A percentile compares a stretch with the other conserved stretches of the same genome.
Evolutionary conservation across 2,113 vertebrate species (phyloP).

Genomic region (Charadrius vociferus): DNA sequence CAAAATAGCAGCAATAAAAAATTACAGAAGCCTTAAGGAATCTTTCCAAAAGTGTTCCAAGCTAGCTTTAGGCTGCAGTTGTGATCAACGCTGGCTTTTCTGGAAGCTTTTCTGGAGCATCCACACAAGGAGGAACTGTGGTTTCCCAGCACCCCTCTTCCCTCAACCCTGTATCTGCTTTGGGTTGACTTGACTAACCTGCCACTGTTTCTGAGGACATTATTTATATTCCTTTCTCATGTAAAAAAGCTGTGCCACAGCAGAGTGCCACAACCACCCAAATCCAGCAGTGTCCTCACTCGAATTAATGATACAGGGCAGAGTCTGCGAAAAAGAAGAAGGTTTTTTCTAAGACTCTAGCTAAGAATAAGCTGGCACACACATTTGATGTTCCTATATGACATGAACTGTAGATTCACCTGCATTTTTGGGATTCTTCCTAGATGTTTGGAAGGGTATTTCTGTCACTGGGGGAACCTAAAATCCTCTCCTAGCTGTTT

Average conservation of each 20-base stretch:
- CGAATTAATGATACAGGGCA: neutral
- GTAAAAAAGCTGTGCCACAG: neutral
- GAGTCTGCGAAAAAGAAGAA: neutral
- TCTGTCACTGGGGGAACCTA: neutral
- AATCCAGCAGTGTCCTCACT: neutral
- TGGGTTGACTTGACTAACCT: neutral
- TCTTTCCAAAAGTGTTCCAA: neutral
- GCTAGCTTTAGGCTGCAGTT: neutral
- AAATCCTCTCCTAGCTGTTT: neutral
- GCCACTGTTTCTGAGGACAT: neutral
- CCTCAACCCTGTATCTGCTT: neutral
- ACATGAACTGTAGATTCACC: neutral
- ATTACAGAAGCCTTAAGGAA: neutral
- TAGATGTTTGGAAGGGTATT: neutral
- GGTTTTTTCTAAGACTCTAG: neutral
- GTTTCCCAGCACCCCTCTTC: neutral
- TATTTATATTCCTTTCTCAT: neutral
- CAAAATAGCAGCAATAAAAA: neutral
- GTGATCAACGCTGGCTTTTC: neutral
- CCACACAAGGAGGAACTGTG: neutral
- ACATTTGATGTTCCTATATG: neutral
- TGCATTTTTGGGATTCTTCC: neutral
- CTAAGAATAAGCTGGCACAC: neutral
- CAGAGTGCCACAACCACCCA: neutral
- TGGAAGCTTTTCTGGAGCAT: neutral